These are phyloP conservation scores for Mionectes macconnelli DNA, from an alignment of 2,113 vertebrate species.

Conservation along the genomic window DNA sequence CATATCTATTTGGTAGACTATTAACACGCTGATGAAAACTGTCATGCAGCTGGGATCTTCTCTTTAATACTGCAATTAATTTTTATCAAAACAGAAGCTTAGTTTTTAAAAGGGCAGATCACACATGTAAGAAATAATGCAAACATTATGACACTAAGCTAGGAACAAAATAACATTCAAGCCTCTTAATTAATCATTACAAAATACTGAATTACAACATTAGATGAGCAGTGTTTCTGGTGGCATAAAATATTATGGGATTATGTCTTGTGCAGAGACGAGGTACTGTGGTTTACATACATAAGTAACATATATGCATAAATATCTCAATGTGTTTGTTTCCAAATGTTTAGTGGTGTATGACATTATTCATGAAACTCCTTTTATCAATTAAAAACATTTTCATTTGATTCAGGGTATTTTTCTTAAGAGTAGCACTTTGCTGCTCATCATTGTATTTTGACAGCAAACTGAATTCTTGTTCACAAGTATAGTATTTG, in stretches of 20 bases:
- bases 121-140: conserved; percentile 49
- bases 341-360: conserved; percentile 16
- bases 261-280: not conserved
- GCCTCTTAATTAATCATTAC: conserved; percentile 59
- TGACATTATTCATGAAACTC: not conserved
- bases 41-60: not conserved
- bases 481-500: conserved; percentile 84
- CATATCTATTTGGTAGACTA: not conserved
- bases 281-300: not conserved
- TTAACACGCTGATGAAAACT: not conserved
- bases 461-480: conserved; percentile 82
- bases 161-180: conserved; percentile 57
- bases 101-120: not conserved
- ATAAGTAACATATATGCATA: conserved; percentile 1
- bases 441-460: conserved; percentile 78
- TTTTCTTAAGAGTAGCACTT: conserved; percentile 73
- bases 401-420: conserved; percentile 64
- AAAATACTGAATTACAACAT: conserved; percentile 42
- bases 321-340: conserved; percentile 36
- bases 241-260: conserved; percentile 45
- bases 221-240: conserved; percentile 33
- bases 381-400: conserved; percentile 55
- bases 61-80: not conserved
- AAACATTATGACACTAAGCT: conserved; percentile 46
- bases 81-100: not conserved